Evolutionary conservation across 2,113 vertebrate species (phyloP).

Genomic region (Dermatemys mawii): DNA sequence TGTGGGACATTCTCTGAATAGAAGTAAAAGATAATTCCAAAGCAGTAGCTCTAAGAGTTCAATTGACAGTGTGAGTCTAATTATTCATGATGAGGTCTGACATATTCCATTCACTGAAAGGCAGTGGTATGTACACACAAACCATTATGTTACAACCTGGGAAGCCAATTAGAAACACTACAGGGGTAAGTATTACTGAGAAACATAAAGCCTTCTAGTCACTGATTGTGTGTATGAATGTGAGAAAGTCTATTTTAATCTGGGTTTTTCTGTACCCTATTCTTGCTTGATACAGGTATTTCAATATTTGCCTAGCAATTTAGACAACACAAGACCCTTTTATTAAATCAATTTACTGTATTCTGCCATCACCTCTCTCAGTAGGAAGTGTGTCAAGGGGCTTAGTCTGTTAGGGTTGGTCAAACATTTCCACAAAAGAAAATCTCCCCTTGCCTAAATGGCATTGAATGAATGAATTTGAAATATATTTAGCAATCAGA

Average conservation of each 20-base stretch:
- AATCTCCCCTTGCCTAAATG: neutral
- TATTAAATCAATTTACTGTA: neutral
- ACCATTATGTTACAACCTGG: neutral
- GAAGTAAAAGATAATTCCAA: neutral
- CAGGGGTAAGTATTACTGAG: accelerated
- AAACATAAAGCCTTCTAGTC: neutral
- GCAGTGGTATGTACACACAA: neutral
- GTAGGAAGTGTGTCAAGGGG: neutral
- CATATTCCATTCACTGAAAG: neutral
- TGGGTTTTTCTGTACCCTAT: neutral
- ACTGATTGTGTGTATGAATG: neutral
- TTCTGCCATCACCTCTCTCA: neutral
- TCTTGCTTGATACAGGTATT: neutral
- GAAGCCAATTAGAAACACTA: neutral
- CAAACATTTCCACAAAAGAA: neutral
- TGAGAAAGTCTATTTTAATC: neutral
- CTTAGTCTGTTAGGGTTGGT: neutral
- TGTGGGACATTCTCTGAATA: accelerated
- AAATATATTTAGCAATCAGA: neutral
- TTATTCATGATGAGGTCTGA: neutral
- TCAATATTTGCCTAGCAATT: neutral
- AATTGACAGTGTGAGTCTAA: neutral
- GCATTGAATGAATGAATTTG: neutral
- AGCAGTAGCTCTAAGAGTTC: neutral
- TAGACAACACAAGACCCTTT: neutral